Conservation (phyloP, 2,888 invertebrate species). For the Conistra vaccinii region DNA sequence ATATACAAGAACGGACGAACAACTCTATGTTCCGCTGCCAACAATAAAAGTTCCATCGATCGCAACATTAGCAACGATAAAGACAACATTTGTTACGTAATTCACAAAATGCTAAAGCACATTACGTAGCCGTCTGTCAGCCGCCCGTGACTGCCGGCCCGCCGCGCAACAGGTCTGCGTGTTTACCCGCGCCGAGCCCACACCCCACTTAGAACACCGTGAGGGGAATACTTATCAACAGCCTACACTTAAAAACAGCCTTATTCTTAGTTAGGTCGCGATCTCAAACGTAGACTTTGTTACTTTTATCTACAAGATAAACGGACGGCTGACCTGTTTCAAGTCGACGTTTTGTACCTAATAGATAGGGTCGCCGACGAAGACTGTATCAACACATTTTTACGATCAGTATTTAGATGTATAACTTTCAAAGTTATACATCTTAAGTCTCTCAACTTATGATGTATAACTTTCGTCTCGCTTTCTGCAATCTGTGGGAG, state of each 20-base stretch:
- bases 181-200: constrained; percentile 45
- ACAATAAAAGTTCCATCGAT: constrained; percentile 9
- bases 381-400: constrained; percentile 23
- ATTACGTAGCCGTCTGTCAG: constrained; percentile 49
- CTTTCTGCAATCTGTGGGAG: too few relatives aligned
- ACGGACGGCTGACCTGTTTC: constrained; percentile 35
- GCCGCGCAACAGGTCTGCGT: constrained; percentile 62
- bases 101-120: constrained; percentile 56
- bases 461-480: too few relatives aligned
- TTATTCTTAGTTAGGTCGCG: constrained; percentile 35
- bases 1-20: neutral
- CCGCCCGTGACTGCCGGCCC: constrained; percentile 18
- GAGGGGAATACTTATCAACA: constrained; percentile 64
- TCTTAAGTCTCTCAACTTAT: too few relatives aligned
- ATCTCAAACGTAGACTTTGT: constrained; percentile 33
- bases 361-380: neutral
- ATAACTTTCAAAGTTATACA: too few relatives aligned
- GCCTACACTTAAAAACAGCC: constrained; percentile 49
- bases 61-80: constrained; percentile 11
- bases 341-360: constrained; percentile 10
- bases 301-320: constrained; percentile 47
- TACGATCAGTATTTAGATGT: constrained; percentile 1
- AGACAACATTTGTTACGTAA: constrained; percentile 50
- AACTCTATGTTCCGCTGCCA: neutral
- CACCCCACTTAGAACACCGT: constrained; percentile 50